phyloP scores from a whole-genome alignment of 2,797 vertebrate genomes.

The Euthynnus affinis region DNA sequence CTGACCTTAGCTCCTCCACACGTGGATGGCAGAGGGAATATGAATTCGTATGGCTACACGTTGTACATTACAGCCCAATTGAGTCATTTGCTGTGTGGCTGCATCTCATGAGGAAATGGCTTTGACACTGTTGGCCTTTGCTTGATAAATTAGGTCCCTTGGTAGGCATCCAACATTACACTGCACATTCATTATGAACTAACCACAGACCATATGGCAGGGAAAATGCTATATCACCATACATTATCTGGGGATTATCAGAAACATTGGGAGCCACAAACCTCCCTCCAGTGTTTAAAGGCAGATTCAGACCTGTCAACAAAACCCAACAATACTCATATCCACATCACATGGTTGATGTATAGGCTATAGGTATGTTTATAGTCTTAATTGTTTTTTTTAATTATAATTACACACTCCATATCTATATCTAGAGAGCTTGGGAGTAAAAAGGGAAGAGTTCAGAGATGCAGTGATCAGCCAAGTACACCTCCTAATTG shows the following conservation, averaged over 20 bases:
- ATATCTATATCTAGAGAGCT: constrained; percentile 13
- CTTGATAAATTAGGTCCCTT: constrained; percentile 79
- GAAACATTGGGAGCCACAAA: constrained; percentile 15
- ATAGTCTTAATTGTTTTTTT: constrained; percentile 29
- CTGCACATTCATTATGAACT: constrained; percentile 72
- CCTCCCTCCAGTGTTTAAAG: constrained; percentile 8
- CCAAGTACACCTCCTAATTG: constrained; percentile 59
- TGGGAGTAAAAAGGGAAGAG: constrained; percentile 30
- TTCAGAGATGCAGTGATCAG: constrained; percentile 41
- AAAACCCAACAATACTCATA: neutral
- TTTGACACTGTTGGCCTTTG: constrained; percentile 77
- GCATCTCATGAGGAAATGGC: constrained; percentile 69
- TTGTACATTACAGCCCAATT: constrained; percentile 58
- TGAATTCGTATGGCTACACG: constrained; percentile 40
- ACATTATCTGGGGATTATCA: constrained; percentile 44
- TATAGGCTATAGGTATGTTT: no score
- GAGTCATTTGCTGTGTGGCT: constrained; percentile 66
- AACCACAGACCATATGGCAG: constrained; percentile 55
- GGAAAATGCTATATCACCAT: constrained; percentile 38
- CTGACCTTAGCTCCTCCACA: constrained; percentile 46
- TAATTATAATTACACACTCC: constrained; percentile 7
- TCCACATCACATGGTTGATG: constrained; percentile 11
- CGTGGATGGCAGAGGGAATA: constrained; percentile 29
- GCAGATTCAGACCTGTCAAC: constrained; percentile 2
- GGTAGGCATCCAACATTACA: constrained; percentile 66